Base-by-base conservation (phyloP, 2,888 invertebrate species). In the Sarcophaga carnaria region DNA sequence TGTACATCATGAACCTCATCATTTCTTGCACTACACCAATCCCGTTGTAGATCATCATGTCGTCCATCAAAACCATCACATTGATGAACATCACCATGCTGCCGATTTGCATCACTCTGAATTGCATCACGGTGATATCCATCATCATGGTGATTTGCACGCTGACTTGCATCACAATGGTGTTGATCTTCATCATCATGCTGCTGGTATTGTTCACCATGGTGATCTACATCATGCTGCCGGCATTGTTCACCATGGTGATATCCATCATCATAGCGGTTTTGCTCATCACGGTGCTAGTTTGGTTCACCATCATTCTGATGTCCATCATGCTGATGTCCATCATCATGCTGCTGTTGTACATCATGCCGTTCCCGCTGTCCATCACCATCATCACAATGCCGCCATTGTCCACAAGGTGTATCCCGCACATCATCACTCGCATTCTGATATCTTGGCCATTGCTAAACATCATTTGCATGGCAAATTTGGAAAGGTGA, bases 1-100 rank as follows among this genome's bases (percentile, higher is more conserved):
- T 77, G 92, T 92, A 80, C 93, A 93, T 47, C 92, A 93, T 83
- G 93, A 93, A 75, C 92, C 92, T 10, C 92, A 92, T 87, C 92
- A 92, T n/a, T 92, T 90, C 89, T 85, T 92, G 89, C 92, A 92
- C 81, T 92, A 92, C 86, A 91, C 91, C 85, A 91, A 90, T 64
- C 91, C 92, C 10, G 92, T 91, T 85, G 91, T 92, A 54, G 92
- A 92, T 84, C 92, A 92, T 87, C 92, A 92, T 88, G 91, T 90
- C 79, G 90, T 91, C 45, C 90, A 91, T 49, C 90, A 91, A 85
- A 87, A 92, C 59, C 90, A 90, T 12, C 92, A 92, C 85, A 86
- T 91, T 76, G 91, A 91, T 89, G 90, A 90, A 54, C 91, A 91
- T 67, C 89, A 89, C 17, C 90, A 91, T 80, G 90, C 90, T 47